Evolutionary conservation across 2,113 vertebrate genomes (phyloP), one percentile per base, ranked within the genome.

Genomic region (Rostratula benghalensis): DNA sequence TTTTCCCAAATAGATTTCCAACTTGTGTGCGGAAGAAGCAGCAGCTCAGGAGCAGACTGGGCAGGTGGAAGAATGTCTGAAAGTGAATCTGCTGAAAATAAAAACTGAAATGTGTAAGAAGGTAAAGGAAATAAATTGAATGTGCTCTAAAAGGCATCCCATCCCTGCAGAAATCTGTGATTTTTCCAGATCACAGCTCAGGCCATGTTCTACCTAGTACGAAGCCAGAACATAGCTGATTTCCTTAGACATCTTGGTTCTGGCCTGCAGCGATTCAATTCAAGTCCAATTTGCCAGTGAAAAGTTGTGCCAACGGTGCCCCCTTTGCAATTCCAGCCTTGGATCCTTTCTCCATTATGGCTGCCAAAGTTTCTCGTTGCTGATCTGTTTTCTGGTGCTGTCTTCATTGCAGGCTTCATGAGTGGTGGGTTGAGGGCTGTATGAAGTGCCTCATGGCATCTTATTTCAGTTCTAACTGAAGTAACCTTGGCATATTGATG

Each of bases 21-120:
- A 53, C 41, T 97, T 99, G 24, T 99, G 99, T 96, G 98, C 99
- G 0, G 99, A 99, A 92, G 99, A 99, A 91, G 99, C 99, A 28
- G 99, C 99, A 19, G 99, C 99, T 67, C 99, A 99, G 94, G 99
- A 99, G 91, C 99, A 99, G 97, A 99, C 99, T 1, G 99, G 99
- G 31, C 99, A 99, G 93, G 99, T 99, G 43, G 99, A 99, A 94
- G 99, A 99, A 91, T 99, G 99, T 96, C 97, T 99, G 75, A 99
- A 99, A 96, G 98, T 99, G 68, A 99, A 99, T 96, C 98, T 99
- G 95, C 98, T 99, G 70, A 99, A 99, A 97, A 99, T 99, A 96
- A 99, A 98, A 95, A 98, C 98, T 1, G 98, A 99, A 23, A 96
- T 96, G 89, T 99, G 99, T 85, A 99, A 99, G 83, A 99, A 99